Base-by-base conservation (phyloP, 2,113 vertebrate species). In the Amia ocellicauda region DNA sequence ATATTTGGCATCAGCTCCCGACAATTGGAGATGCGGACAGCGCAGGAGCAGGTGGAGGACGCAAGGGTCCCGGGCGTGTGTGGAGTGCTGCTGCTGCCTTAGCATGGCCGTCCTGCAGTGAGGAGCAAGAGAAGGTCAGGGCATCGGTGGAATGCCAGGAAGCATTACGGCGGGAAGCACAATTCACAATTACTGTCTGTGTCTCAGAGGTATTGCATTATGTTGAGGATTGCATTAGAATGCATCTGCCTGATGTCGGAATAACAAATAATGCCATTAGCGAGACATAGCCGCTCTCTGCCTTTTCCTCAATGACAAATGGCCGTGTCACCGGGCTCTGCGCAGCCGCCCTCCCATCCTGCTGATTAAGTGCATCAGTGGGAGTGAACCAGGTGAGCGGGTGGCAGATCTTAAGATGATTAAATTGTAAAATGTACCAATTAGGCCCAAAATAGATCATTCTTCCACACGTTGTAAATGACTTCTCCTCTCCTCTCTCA, bases 261-360 rank as follows among this genome's bases (percentile, higher is more conserved):
- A 76, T 77, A 80, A 82, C 76, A 79, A 79, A 80, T 77, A 80
- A 75, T 65, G 71, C 74, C 70, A 83, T 80, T 75, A 79, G 72
- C 45, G 69, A 69, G 70, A 76, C 63, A 67, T 67, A 69, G 31
- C 59, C 42, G 50, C 74, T 69, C 69, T 76, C 70, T 77, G 73
- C 67, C 63, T 72, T 71, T 62, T 71, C 62, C 70, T 63, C 51
- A 28, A 72, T 78, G 77, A 83, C 79, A 58, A 79, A 79, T 80
- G 31, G 62, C 52, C 50, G 17, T 69, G 66, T 70, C 69, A 69
- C 41, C 24, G n/a, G 13, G 20, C 9, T 22, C 10, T 40, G 19
- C 52, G 27, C 17, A 45, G 2, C 26, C 29, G 41, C 59, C 59
- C 42, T 23, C 49, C 62, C 40, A 3, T 3, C 29, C 23, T 40